phyloP scores from a whole-genome alignment of 2,888 invertebrate genomes.

The Ceraclea dissimilis region DNA sequence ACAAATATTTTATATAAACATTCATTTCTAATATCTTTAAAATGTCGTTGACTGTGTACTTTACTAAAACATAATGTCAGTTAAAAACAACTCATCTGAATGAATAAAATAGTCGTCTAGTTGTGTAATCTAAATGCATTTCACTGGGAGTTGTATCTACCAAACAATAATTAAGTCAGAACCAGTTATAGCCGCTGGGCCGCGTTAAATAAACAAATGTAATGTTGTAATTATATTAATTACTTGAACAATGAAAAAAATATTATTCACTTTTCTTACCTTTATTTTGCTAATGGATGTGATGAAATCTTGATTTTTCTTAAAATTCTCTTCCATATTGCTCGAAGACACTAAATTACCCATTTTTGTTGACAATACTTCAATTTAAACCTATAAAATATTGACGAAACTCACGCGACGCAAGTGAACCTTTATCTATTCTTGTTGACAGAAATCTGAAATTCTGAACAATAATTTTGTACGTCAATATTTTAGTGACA shows the following conservation, averaged over 20 bases:
- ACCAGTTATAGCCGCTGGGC: no score
- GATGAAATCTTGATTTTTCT: slow-evolving; percentile 63
- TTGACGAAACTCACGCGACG: no score
- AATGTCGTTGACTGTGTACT: no score
- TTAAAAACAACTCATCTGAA: background rate
- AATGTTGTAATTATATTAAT: no score
- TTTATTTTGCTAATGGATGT: slow-evolving; percentile 58
- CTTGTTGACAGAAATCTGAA: background rate
- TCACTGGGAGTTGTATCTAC: no score
- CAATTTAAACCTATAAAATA: background rate
- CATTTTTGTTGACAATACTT: slow-evolving; percentile 6
- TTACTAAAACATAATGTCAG: background rate
- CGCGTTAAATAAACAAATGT: no score
- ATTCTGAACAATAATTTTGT: background rate
- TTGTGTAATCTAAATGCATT: background rate
- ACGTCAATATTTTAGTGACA: slow-evolving; percentile 1
- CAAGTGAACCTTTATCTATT: no score
- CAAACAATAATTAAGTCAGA: no score
- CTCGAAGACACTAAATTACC: slow-evolving; percentile 37
- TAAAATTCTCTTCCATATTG: slow-evolving; percentile 60
- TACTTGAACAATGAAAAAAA: background rate
- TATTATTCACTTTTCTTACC: slow-evolving; percentile 38
- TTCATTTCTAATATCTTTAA: no score
- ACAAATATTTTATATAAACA: no score
- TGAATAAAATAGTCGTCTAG: background rate